Base-by-base conservation (phyloP, 2,888 invertebrate genomes). In the Labia minor region DNA sequence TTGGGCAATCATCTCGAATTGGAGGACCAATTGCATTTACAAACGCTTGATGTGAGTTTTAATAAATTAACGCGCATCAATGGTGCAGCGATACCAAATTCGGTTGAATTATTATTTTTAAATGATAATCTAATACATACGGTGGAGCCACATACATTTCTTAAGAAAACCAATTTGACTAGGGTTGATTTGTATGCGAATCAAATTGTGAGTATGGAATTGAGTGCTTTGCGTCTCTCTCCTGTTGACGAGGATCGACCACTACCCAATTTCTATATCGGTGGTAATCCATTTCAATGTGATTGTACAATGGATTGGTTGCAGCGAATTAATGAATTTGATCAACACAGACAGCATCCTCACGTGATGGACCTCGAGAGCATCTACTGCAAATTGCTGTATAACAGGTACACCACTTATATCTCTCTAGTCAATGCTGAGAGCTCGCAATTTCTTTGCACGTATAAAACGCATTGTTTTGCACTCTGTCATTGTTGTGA, bases 231-330 rank as follows among this genome's bases (percentile, higher is more conserved):
- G 71, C 85, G 90, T 71, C 83, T 95, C 73, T 86, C 89, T 72
- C 89, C 89, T 67, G 88, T 92, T 69, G 87, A 89, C 74, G 85
- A 86, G 68, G 86, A 87, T 70, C 83, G 87, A 68, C 81, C 87
- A 66, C 80, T 92, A 71, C 93, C 94, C 14, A 91, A 93, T 79
- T 93, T 95, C 80, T 93, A 92, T 78, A 90, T 95, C 70, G 93
- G 92, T 49, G 92, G 92, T 66, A 96, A 96, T 82, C 95, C 95
- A 49, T 92, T 95, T 76, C 88, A 90, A 74, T 96, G 95, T 76
- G 92, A 94, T 77, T 96, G 95, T 81, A 92, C 91, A 72, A 93
- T 95, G 86, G 94, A 95, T 76, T 96, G 95, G 95, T 79, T 95
- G 74, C 93, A 94, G 77, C 83, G 92, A 73, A 91, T 95, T 76